phyloP scores from a whole-genome alignment of 2,797 vertebrate species.

The Neopelma chrysocephalum region DNA sequence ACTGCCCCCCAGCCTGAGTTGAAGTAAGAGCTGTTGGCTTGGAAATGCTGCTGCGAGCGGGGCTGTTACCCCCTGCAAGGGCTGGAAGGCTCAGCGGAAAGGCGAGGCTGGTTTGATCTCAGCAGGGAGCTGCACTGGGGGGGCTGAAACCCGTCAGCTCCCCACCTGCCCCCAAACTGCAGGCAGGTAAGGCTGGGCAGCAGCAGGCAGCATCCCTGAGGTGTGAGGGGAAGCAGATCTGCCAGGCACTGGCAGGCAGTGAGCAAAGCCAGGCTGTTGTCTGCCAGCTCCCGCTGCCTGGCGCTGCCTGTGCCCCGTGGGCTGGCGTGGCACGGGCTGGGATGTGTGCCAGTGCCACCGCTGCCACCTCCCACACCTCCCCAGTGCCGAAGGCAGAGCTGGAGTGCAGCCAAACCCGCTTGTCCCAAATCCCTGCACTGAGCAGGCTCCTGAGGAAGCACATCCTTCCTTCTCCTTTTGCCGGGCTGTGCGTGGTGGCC shows the following conservation, averaged over 20 bases:
- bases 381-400: not conserved
- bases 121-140: fast-evolving
- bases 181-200: not conserved
- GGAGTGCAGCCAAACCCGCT: not conserved
- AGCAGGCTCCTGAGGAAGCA: not conserved
- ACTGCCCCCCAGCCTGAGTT: not conserved
- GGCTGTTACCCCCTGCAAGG: not conserved
- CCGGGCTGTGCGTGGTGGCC: fast-evolving
- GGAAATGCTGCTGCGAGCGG: not conserved
- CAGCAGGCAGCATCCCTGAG: fast-evolving
- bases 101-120: not conserved
- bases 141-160: not conserved
- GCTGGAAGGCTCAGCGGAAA: not conserved
- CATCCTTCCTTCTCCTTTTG: not conserved
- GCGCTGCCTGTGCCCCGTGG: not conserved
- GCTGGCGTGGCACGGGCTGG: not conserved
- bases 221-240: fast-evolving
- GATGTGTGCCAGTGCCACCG: not conserved
- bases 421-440: not conserved
- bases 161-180: fast-evolving
- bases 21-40: not conserved
- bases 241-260: fast-evolving
- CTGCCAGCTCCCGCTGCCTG: not conserved
- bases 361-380: not conserved
- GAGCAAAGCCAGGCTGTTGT: not conserved